These are phyloP conservation scores for Denticeps clupeoides DNA, from an alignment of 2,797 vertebrate genomes.

Conservation along the genomic window DNA sequence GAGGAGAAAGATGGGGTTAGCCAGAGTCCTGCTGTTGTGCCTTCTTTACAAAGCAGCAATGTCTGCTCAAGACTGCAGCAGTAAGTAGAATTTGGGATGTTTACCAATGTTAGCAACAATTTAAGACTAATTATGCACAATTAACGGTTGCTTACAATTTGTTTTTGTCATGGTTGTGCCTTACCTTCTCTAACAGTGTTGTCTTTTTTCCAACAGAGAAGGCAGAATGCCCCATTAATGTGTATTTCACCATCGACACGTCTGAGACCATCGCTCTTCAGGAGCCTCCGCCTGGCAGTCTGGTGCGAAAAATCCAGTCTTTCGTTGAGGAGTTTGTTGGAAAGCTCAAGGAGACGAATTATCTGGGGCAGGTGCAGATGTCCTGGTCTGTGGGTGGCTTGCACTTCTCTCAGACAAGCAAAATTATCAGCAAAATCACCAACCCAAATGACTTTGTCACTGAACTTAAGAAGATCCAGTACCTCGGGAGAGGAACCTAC, in stretches of 20 bases:
- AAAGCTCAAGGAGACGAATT: constrained; percentile 55
- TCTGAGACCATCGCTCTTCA: constrained; percentile 91
- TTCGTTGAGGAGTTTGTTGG: constrained; percentile 64
- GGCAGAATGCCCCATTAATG: constrained; percentile 67
- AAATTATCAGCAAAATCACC: constrained; percentile 62
- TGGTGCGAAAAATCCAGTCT: constrained; percentile 73
- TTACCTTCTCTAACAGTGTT: no score
- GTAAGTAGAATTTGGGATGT: no score
- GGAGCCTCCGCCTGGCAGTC: constrained; percentile 75
- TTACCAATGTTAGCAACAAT: no score
- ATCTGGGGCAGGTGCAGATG: constrained; percentile 61
- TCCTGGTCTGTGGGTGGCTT: constrained; percentile 82
- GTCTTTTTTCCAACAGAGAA: constrained; percentile 32
- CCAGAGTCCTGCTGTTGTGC: constrained; percentile 37
- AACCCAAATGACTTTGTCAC: constrained; percentile 55
- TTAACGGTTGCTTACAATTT: no score
- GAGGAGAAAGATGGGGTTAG: constrained; percentile 47
- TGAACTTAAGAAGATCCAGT: constrained; percentile 47
- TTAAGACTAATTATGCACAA: no score
- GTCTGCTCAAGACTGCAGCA: constrained; percentile 35
- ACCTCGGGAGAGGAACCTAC: constrained; percentile 85
- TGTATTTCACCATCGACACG: constrained; percentile 94
- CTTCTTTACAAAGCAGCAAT: constrained; percentile 45
- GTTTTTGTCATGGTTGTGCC: no score
- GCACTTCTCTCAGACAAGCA: constrained; percentile 79